Conservation (phyloP, 2,797 vertebrate species). For the Lateolabrax maculatus region DNA sequence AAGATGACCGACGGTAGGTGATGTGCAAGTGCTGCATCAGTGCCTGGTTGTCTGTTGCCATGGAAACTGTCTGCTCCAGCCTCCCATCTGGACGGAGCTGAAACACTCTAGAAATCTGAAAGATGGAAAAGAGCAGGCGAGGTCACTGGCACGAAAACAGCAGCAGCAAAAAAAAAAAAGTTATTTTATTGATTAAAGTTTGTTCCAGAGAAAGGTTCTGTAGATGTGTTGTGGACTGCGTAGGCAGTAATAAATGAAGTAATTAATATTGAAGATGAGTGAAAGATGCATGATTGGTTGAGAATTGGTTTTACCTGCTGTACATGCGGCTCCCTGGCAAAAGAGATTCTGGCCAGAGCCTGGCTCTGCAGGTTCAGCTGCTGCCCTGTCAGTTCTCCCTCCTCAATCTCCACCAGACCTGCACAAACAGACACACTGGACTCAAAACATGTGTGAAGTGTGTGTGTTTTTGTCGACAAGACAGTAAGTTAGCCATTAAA, state of each 20-base stretch:
- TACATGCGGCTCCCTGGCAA: constrained; percentile 93
- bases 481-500: neutral
- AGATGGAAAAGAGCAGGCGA: constrained; percentile 4
- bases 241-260: neutral
- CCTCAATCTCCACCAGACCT: constrained; percentile 97
- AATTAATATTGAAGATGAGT: neutral
- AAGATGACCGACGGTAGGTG: constrained; percentile 87
- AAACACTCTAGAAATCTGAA: constrained; percentile 92
- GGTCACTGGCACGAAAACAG: neutral
- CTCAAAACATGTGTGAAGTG: neutral
- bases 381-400: constrained; percentile 92
- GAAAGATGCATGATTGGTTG: neutral
- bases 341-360: constrained; percentile 92
- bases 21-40: constrained; percentile 93
- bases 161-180: neutral
- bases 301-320: constrained; percentile 85
- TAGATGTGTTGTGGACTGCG: neutral
- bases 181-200: neutral
- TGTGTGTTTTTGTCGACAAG: neutral
- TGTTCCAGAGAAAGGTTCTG: neutral
- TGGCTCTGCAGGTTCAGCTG: constrained; percentile 90
- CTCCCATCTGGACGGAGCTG: constrained; percentile 92
- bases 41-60: constrained; percentile 93
- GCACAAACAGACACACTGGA: constrained; percentile 5
- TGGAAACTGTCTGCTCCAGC: constrained; percentile 95